Base-by-base conservation (phyloP, 2,888 invertebrate species). In the Subacronicta megacephala region DNA sequence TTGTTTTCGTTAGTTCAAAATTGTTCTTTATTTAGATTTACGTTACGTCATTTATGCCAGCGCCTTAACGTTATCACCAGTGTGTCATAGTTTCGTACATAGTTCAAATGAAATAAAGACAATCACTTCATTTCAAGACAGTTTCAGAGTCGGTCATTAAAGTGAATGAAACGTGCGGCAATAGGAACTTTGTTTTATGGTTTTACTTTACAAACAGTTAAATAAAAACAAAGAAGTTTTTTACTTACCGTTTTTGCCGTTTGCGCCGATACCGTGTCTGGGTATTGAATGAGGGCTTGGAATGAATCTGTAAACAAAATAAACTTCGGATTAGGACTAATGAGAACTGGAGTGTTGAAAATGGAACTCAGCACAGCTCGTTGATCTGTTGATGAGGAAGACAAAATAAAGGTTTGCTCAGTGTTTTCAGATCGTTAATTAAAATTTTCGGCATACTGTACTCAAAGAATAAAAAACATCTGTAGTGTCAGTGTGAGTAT, bases 211-310 rank as follows among this genome's bases (percentile, higher is more conserved):
- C 81, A 87, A 90, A 91, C 85, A 82, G 87, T 89, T 87, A 89
- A 90, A 90, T 90, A 90, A 89, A 92, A 92, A 89, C 86, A 88
- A 87, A 83, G 75, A 88, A 88, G 82, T 83, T 77, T 84, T 85
- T 79, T 88, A 96, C 96, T 96, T 92, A 97, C 97, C 95, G 97
- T 95, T 96, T 99, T 99, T 85, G 99, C 99, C 83, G 98, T 97
- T 94, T 99, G 99, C 77, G 99, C 99, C 77, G 99, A 97, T 87
- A 98, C 96, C 70, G 99, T 98, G 95, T 99, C 99, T 79, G 98
- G 98, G 94, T 99, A 99, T 95, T 99, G 99, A 92, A 99, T 99
- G 88, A 99, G 96, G 73, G 99, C 99, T 97, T 99, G 98, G 96
- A 98, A 98, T 94, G 98, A 97, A 95, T 97, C 98, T 98, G 96